These are phyloP conservation scores for Leptonema lineaticorne DNA, from an alignment of 1,140 invertebrate genomes.

Conservation along the genomic window DNA sequence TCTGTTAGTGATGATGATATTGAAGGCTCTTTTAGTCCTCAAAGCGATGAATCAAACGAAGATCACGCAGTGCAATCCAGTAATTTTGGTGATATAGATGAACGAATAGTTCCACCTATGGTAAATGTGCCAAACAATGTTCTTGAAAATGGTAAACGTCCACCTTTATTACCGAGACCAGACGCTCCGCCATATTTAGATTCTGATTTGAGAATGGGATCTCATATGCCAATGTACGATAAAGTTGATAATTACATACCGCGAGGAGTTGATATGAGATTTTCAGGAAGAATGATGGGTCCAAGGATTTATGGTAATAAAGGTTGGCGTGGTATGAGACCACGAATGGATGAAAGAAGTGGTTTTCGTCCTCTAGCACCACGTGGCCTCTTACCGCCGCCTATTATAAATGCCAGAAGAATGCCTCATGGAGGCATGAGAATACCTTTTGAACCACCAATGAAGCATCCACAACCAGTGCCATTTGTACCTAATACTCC, in stretches of 20 bases:
- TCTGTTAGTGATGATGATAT: slow-evolving; percentile 54
- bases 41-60: slow-evolving; percentile 29
- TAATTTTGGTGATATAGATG: slow-evolving; percentile 55
- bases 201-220: slow-evolving; percentile 33
- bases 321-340: slow-evolving; percentile 31
- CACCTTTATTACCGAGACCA: slow-evolving; percentile 32
- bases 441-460: slow-evolving; percentile 44
- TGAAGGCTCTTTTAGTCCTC: slow-evolving; percentile 43
- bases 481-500: slow-evolving; percentile 45
- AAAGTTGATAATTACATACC: background rate
- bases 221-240: background rate
- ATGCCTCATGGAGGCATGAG: slow-evolving; percentile 38
- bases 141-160: slow-evolving; percentile 21
- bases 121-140: background rate
- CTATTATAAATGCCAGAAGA: slow-evolving; percentile 46
- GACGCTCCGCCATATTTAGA: slow-evolving; percentile 18
- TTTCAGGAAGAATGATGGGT: background rate
- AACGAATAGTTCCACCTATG: slow-evolving; percentile 45
- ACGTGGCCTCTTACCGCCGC: slow-evolving; percentile 44
- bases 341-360: slow-evolving; percentile 34
- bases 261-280: slow-evolving; percentile 20
- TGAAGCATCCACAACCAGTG: slow-evolving; percentile 45
- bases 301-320: slow-evolving; percentile 19
- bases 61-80: background rate
- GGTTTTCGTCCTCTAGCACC: slow-evolving; percentile 46